Evolutionary conservation across 2,888 invertebrate genomes (phyloP), one percentile per base, ranked within the genome.

Genomic region (Hyposoter dolosus): DNA sequence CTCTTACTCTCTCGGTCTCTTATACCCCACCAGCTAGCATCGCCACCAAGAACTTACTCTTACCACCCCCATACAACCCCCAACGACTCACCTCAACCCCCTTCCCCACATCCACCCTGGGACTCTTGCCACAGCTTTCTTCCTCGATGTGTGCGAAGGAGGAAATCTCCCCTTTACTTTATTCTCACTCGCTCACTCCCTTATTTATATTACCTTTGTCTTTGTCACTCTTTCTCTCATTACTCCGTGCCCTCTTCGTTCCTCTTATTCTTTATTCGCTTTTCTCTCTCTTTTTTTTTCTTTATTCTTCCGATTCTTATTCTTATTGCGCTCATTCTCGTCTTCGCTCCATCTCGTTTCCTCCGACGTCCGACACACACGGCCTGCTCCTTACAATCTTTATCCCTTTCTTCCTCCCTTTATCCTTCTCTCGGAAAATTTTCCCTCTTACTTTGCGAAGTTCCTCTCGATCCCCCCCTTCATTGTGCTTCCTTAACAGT

Each of bases 61-160:
- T 56, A 50, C 43, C 56, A 60, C 74, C 45, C 68, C 56, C 75
- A 32, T 35, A 43, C 32, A 75, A 50, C 88, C 84, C 83, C 66
- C 71, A 84, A 84, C 85, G 87, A 68, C 89, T 88, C 87, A 88
- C 90, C 86, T 90, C 89, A 83, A 80, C 86, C 89, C 72, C 72
- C 75, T 68, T 72, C 45, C 65, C 69, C 71, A 35, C 63, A 56
- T 32, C 19, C 50, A 65, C 66, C 65, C 63, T 50, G 68, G 56
- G 81, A 81, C 66, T 81, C 81, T 81, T 74, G 81, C 81, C 81
- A 68, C 74, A 81, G 81, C 68, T 53, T 65, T 81, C 81, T 75
- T 81, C 74, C 81, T 56, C 74, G 63, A 68, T 75, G 74, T 81
- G 66, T 74, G 56, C 50, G 19, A 23, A 50, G 19, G 7, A 45